Conservation (phyloP, 2,113 vertebrate genomes). For the Malurus melanocephalus region DNA sequence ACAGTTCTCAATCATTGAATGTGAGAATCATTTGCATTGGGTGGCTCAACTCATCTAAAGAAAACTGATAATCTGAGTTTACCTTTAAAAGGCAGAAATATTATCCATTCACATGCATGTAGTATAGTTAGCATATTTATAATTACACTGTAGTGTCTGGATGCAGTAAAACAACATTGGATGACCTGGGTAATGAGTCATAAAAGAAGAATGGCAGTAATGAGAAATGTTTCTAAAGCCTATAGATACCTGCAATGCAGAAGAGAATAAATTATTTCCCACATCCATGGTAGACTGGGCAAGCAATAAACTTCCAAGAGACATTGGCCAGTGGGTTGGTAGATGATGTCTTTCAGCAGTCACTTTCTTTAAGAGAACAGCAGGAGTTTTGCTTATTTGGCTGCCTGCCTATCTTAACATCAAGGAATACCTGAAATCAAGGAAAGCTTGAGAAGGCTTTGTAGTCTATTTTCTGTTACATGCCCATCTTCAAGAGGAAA, state of each 20-base stretch:
- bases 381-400: not conserved
- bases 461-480: not conserved
- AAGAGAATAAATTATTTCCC: not conserved
- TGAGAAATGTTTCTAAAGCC: not conserved
- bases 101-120: not conserved
- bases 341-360: not conserved
- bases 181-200: not conserved
- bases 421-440: not conserved
- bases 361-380: not conserved
- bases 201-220: not conserved
- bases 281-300: not conserved
- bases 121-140: not conserved
- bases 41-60: not conserved
- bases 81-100: not conserved
- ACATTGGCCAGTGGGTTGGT: not conserved
- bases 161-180: not conserved
- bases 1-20: not conserved
- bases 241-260: not conserved
- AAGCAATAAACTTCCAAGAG: not conserved
- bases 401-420: not conserved
- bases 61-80: not conserved
- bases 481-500: not conserved
- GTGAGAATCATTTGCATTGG: not conserved
- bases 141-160: not conserved
- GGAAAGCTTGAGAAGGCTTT: not conserved